A percentile compares a stretch with the other conserved stretches of the same genome.
Conservation (phyloP, 2,888 invertebrate genomes). For the Elegia similella region DNA sequence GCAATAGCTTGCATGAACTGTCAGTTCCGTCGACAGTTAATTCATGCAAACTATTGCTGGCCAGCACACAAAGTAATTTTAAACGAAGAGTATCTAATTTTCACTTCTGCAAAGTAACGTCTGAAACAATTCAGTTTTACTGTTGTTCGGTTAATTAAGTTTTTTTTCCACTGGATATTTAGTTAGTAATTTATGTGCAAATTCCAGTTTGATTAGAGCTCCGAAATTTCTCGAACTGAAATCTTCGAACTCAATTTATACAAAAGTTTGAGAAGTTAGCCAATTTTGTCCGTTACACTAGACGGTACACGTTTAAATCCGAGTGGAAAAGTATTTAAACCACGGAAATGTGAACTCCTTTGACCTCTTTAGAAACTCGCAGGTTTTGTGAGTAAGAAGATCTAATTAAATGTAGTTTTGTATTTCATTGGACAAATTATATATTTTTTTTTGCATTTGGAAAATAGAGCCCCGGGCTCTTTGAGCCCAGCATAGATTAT, state of each 20-base stretch:
- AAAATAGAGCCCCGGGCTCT: too few relatives aligned
- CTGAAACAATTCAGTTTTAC: too few relatives aligned
- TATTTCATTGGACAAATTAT: too few relatives aligned
- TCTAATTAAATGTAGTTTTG: background rate
- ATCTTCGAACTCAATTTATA: slow-evolving; percentile 4
- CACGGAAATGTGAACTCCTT: background rate
- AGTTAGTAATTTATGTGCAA: background rate
- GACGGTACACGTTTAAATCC: background rate
- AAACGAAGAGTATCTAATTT: too few relatives aligned
- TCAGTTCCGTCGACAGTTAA: too few relatives aligned
- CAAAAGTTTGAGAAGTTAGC: slow-evolving; percentile 3
- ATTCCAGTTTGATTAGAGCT: background rate
- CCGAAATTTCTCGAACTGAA: background rate
- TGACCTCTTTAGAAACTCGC: background rate
- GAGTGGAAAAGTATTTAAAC: slow-evolving; percentile 7
- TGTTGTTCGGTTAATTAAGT: background rate
- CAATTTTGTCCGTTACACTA: background rate
- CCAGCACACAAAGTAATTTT: too few relatives aligned
- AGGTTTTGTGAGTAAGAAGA: background rate
- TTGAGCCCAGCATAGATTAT: too few relatives aligned
- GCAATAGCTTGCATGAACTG: too few relatives aligned
- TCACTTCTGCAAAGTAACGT: too few relatives aligned
- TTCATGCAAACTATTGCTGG: too few relatives aligned
- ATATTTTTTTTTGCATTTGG: too few relatives aligned
- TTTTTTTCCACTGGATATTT: background rate